Evolutionary conservation across 2,797 vertebrate species (phyloP), one percentile per base, ranked within the genome.

Genomic region (Gymnocypris eckloni): DNA sequence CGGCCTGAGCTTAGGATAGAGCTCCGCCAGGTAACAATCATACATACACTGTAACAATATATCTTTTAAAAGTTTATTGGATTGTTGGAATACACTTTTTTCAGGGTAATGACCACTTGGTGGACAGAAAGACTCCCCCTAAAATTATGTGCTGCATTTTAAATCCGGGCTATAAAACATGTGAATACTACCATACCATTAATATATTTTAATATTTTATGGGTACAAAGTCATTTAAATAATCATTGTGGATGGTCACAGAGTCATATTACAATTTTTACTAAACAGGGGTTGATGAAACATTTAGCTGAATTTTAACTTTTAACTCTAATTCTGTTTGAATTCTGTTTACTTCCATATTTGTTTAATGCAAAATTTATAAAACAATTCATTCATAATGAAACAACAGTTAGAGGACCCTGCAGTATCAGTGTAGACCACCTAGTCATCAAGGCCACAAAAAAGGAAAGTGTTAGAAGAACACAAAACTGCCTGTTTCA

Each of bases 1-100:
- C 89, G 94, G 2, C 92, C 95, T 2, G 95, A 96, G 86, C 93
- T 95, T 86, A 93, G 94, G 86, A 87, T 86, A 78, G 94, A 95
- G 87, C 94, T 96, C 3, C 90, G 91, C 25, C 92, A 93, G 94
- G 94, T 94, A 81, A 37, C 28, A 13, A 11, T 48, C 59, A 18
- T 37, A 37, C 25, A 64, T 64, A 64, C n/a, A 13, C 59, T 13
- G 11, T 28, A 61, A 25, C 4, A 5, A 61, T 16, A 7, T 7
- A 33, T 20, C 2, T 6, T 2, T 64, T 64, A 13, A 28, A 4
- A 28, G 11, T 61, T 54, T 20, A 22, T 22, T 56, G 18, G 12
- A 64, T 64, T 28, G 12, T 28, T 64, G 59, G 11, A 64, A 25
- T 15, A 6, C 61, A 64, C 12, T 2, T 15, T 67, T 37, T 59